phyloP scores from a whole-genome alignment of 2,113 vertebrate genomes.

The Hyperoodon ampullatus region DNA sequence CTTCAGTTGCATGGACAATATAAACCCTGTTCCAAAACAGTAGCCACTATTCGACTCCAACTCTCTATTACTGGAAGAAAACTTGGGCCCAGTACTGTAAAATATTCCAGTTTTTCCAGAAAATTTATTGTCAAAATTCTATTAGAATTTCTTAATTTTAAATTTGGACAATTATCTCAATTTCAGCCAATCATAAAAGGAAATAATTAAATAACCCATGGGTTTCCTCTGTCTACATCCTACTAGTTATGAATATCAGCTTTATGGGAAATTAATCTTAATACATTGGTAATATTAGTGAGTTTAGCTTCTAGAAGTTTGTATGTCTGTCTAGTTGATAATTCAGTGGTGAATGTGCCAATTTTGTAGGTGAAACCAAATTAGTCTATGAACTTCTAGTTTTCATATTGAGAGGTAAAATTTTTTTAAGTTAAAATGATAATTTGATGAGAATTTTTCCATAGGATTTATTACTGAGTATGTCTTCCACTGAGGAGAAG shows the following conservation, averaged over 20 bases:
- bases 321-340: neutral
- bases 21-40: accelerated
- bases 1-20: neutral
- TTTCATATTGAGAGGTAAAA: neutral
- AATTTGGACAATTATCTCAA: neutral
- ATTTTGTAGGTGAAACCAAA: neutral
- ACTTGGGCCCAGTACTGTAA: neutral
- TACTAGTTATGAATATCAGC: neutral
- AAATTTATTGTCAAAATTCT: neutral
- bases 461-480: neutral
- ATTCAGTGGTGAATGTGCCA: neutral
- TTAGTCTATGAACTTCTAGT: neutral
- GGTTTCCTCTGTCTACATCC: neutral
- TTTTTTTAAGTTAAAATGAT: neutral
- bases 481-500: neutral
- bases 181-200: neutral
- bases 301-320: neutral
- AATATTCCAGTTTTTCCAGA: neutral
- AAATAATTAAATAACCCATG: neutral
- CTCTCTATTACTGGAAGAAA: neutral
- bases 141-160: neutral
- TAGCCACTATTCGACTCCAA: neutral
- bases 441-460: neutral
- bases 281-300: neutral
- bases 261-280: neutral